These are phyloP conservation scores for Semnornis frantzii DNA, from an alignment of 2,113 vertebrate genomes.

Conservation along the genomic window DNA sequence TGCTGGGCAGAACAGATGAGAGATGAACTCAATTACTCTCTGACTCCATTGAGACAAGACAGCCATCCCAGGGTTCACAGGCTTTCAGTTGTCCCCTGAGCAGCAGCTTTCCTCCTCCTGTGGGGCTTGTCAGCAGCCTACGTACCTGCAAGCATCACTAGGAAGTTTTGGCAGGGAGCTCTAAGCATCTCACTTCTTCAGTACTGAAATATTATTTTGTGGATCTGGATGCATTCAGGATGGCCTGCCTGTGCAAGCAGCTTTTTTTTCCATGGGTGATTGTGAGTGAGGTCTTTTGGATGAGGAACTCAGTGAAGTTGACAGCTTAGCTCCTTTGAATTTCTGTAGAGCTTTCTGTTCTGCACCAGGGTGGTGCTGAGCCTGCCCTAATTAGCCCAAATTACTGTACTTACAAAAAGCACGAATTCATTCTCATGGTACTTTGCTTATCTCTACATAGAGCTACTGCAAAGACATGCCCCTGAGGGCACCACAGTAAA, in stretches of 20 bases:
- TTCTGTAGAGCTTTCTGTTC: slow-evolving; percentile 16
- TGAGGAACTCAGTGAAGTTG: slow-evolving; percentile 4
- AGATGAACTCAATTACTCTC: background rate
- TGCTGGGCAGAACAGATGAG: background rate
- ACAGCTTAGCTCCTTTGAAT: slow-evolving; percentile 46
- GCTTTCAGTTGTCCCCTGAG: background rate
- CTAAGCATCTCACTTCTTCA: background rate
- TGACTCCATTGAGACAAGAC: background rate
- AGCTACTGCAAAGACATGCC: slow-evolving; percentile 7
- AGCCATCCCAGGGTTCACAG: background rate
- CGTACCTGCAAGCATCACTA: background rate
- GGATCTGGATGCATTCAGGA: slow-evolving; percentile 14
- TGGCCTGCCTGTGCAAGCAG: slow-evolving; percentile 40
- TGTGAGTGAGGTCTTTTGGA: slow-evolving; percentile 6
- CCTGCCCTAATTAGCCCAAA: slow-evolving; percentile 51
- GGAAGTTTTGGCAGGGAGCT: background rate
- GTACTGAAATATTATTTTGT: background rate
- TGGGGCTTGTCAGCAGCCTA: background rate
- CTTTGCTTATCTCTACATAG: background rate
- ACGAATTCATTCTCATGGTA: slow-evolving; percentile 21
- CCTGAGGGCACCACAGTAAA: background rate
- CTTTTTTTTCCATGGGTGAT: background rate
- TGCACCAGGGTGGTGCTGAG: slow-evolving; percentile 34
- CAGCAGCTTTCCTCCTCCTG: background rate
- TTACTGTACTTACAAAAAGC: background rate